phyloP scores from a whole-genome alignment of 2,888 invertebrate genomes.

The Limnephilus lunatus region DNA sequence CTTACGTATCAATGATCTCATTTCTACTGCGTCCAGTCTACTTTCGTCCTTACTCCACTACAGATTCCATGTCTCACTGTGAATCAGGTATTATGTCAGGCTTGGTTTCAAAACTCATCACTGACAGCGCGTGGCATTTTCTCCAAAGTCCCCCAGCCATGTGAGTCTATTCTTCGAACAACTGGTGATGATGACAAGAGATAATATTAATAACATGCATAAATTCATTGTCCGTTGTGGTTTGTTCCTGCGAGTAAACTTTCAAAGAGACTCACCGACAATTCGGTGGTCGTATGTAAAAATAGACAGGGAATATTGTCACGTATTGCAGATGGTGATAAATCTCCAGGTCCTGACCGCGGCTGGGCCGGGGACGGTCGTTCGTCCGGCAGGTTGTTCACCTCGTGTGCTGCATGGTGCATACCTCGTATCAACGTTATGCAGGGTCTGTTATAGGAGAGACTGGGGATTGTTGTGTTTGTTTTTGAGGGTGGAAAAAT shows the following conservation, averaged over 20 bases:
- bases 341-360: neutral
- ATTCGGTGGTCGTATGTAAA: conserved; percentile 13
- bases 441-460: neutral
- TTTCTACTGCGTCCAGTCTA: neutral
- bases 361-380: neutral
- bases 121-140: neutral
- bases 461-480: neutral
- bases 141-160: neutral
- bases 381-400: neutral
- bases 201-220: neutral
- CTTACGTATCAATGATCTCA: neutral
- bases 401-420: conserved; percentile 2
- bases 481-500: neutral
- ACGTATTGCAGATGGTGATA: neutral
- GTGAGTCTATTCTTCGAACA: neutral
- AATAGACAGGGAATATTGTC: conserved; percentile 23
- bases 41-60: neutral
- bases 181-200: neutral
- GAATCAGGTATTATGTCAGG: neutral
- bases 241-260: neutral
- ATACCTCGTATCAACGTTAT: neutral
- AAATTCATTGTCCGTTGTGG: neutral
- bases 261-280: neutral
- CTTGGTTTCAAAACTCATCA: neutral
- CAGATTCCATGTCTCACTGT: neutral